Evolutionary conservation across 2,888 invertebrate genomes (phyloP).

Genomic region (Phaonia tiefii): DNA sequence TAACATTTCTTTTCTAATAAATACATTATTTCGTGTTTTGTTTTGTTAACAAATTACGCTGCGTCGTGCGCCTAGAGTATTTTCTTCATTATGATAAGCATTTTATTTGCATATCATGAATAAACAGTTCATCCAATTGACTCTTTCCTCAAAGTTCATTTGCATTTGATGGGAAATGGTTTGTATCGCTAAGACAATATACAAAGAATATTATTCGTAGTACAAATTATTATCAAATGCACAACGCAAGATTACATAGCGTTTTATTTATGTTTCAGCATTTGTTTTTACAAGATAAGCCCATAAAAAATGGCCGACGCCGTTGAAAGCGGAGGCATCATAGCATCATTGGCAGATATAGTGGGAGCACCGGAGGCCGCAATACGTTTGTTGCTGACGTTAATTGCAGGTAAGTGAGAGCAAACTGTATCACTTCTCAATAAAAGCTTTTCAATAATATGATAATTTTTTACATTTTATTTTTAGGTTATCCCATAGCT

Average conservation of each 20-base stretch:
- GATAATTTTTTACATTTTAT: constrained; percentile 38
- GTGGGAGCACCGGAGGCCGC: constrained; percentile 85
- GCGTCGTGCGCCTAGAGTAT: too few species aligned
- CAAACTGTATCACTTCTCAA: not conserved
- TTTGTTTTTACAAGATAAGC: constrained; percentile 29
- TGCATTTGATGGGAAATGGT: constrained; percentile 1
- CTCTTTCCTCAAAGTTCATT: constrained; percentile 7
- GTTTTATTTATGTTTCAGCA: constrained; percentile 39
- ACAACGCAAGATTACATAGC: not conserved
- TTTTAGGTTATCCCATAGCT: constrained; percentile 88
- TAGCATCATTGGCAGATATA: constrained; percentile 78
- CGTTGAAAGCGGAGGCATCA: constrained; percentile 53
- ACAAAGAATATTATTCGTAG: constrained; percentile 5
- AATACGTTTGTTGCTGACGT: constrained; percentile 84
- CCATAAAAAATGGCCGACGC: constrained; percentile 40
- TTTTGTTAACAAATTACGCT: too few species aligned
- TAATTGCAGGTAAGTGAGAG: constrained; percentile 82
- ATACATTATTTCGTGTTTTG: too few species aligned
- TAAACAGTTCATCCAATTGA: constrained; percentile 2
- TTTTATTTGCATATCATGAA: not conserved
- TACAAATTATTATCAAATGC: not conserved
- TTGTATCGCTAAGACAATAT: too few species aligned
- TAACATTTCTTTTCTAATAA: too few species aligned
- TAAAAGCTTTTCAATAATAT: not conserved
- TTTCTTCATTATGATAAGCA: not conserved